Evolutionary conservation across 2,113 vertebrate genomes (phyloP), one percentile per base, ranked within the genome.

Genomic region (Syngnathus scovelli): DNA sequence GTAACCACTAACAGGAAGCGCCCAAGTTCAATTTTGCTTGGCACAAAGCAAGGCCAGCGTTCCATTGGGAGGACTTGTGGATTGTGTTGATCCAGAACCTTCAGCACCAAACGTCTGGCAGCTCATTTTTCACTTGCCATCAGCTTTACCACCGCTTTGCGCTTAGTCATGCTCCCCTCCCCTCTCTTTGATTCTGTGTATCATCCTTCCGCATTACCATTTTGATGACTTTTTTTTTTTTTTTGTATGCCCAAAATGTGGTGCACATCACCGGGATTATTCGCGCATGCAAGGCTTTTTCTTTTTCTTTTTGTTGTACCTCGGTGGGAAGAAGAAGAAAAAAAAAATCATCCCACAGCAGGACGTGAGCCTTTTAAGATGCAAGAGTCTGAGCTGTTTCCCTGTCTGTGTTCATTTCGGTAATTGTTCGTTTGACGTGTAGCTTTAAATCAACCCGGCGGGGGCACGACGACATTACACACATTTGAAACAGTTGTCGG

Each of bases 141-240:
- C 56, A 74, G 66, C 71, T 72, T 74, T 63, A 61, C 70, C 49
- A 64, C 61, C 15, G 27, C 2, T 49, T 69, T 74, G 74, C 68
- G 71, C 75, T 77, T 61, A 63, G 80, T 82, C 71, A 69, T 52
- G n/a, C 71, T 69, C 15, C 11, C 51, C n/a, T 48, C n/a, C 49
- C 8, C 19, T 52, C 49, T 52, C 39, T 46, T 52, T 52, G 38
- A 62, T 43, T 66, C 60, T 54, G 19, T 66, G 72, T 55, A 15
- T 64, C 71, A 64, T 58, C 12, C 65, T 52, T 69, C 58, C 67
- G 69, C 52, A 66, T 49, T 61, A 62, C 75, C 51, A 48, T 73
- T 64, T 62, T 61, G 61, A 67, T 60, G 59, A 46, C 33, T 60
- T 67, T 41, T 66, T 43, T 41, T 46, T 21, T 15, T 16, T 36